These are phyloP conservation scores for Ptilonorhynchus violaceus DNA, from an alignment of 2,113 vertebrate genomes.

Conservation along the genomic window DNA sequence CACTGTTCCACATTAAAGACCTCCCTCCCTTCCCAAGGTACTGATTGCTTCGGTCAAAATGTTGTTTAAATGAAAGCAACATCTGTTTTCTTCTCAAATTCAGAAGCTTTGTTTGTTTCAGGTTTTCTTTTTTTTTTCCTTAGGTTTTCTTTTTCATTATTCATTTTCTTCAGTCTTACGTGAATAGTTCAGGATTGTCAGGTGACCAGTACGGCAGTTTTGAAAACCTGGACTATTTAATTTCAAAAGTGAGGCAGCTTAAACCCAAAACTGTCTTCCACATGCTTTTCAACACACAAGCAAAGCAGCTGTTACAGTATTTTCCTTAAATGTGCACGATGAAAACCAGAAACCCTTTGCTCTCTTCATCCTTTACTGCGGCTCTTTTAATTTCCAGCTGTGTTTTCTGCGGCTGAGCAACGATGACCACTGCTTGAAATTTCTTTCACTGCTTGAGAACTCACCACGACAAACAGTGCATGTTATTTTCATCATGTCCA, in stretches of 20 bases:
- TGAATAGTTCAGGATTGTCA: not conserved
- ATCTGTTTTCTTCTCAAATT: not conserved
- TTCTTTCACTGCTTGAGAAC: not conserved
- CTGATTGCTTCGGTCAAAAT: not conserved
- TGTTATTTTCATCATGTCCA: not conserved
- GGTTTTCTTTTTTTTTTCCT: not conserved
- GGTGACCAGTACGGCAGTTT: accelerated
- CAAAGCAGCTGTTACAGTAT: not conserved
- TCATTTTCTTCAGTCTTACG: not conserved
- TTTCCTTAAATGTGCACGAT: not conserved
- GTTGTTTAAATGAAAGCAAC: not conserved
- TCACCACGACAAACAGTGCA: not conserved
- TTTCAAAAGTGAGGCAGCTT: not conserved
- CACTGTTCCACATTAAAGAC: not conserved
- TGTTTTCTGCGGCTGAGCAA: not conserved
- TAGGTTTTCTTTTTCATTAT: not conserved
- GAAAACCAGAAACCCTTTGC: not conserved
- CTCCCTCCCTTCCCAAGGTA: not conserved
- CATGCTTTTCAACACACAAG: not conserved
- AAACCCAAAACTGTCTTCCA: not conserved
- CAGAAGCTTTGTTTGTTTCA: not conserved
- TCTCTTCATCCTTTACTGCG: not conserved
- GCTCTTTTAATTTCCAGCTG: not conserved
- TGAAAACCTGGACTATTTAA: not conserved
- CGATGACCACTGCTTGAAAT: not conserved